phyloP scores from a whole-genome alignment of 2,888 invertebrate species.

The Sarcophaga rosellei region DNA sequence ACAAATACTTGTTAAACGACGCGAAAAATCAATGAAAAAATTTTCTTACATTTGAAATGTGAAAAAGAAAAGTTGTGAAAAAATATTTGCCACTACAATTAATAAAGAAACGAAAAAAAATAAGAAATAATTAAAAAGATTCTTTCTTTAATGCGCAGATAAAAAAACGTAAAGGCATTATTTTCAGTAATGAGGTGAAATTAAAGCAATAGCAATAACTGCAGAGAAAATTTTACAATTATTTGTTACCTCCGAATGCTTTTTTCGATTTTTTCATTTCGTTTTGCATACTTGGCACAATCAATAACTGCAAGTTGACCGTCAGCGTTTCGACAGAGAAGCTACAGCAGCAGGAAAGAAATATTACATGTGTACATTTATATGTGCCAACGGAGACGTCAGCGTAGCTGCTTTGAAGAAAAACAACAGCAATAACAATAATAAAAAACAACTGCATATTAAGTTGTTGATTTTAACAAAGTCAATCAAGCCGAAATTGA shows the following conservation, averaged over 20 bases:
- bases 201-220: constrained; percentile 37
- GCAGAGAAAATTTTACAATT: constrained; percentile 48
- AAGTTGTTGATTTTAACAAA: background rate
- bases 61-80: constrained; percentile 36
- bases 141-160: constrained; percentile 52
- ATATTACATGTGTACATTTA: background rate
- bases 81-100: background rate
- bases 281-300: constrained; percentile 68
- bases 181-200: constrained; percentile 45
- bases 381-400: constrained; percentile 42
- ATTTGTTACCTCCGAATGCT: constrained; percentile 29
- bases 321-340: constrained; percentile 50
- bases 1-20: constrained; percentile 25
- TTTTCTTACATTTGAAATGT: constrained; percentile 22
- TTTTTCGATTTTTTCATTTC: constrained; percentile 32
- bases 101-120: background rate
- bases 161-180: constrained; percentile 41
- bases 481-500: constrained; percentile 1
- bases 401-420: constrained; percentile 9
- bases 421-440: constrained; percentile 1
- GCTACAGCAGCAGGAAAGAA: constrained; percentile 37
- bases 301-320: constrained; percentile 66
- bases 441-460: constrained; percentile 32
- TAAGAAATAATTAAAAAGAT: background rate
- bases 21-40: constrained; percentile 50